Base-by-base conservation (phyloP, 2,888 invertebrate species). In the Argyresthia albistria region DNA sequence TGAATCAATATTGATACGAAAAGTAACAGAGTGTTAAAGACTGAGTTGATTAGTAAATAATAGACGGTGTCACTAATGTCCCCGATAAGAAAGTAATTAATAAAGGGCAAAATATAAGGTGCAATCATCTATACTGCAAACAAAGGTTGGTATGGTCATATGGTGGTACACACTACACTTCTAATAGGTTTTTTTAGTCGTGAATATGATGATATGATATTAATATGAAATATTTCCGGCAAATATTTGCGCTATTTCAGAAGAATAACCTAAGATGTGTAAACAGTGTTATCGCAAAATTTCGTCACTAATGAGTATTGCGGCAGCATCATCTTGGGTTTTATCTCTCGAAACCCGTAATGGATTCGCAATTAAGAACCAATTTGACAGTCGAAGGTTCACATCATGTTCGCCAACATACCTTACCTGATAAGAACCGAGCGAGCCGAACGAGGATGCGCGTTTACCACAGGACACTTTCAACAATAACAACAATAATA, bases 301-400 rank as follows among this genome's bases (percentile, higher is more conserved):
- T 25, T 70, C 56, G 60, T 61, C 59, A 56, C 62, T 73, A 75
- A 72, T 67, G 67, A 67, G 58, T 55, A 57, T 63, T 72, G 64
- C 75, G 73, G 58, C 64, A 74, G 74, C 66, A 69, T 67, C 66
- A 69, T 67, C 72, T 69, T 72, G 72, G 63, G 69, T 76, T 73
- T 76, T 80, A 84, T 82, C 82, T 80, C 63, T 65, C 68, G 66
- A 65, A 62, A 63, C 70, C n/a, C 36, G 67, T 78, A 82, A 80
- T 81, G 65, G 68, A 64, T 84, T 84, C 59, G 84, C 82, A 81
- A 86, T 87, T 87, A 87, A 87, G 76, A 84, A 86, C 66, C 84
- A 64, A 86, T 87, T 86, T 81, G 72, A 73, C 59, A 57, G 62
- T 65, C 64, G 60, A 67, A 64, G 62, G 69, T 77, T 83, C 80